phyloP scores from a whole-genome alignment of 2,888 invertebrate species.

The Dastarcus helophoroides region DNA sequence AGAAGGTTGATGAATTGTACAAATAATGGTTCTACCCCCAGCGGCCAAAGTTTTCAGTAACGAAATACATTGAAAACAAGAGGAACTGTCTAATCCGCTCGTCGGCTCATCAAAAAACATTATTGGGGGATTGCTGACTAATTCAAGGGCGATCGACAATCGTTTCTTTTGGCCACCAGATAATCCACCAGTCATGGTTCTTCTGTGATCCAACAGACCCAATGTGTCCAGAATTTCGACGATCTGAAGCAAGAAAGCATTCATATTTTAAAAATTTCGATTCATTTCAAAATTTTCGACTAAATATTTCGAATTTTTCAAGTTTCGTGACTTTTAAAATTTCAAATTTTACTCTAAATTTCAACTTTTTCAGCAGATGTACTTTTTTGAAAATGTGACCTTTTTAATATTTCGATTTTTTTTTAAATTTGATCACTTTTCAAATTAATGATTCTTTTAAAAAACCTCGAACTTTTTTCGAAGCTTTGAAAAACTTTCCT shows the following conservation, averaged over 20 bases:
- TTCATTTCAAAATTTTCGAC: no score
- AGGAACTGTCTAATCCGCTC: conserved; percentile 89
- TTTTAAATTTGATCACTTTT: no score
- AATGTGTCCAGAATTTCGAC: conserved; percentile 85
- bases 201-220: conserved; percentile 73
- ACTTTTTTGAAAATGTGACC: no score
- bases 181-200: conserved; percentile 81
- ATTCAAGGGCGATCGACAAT: conserved; percentile 84
- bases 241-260: conserved; percentile 48
- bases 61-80: conserved; percentile 88
- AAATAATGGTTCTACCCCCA: conserved; percentile 88
- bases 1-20: conserved; percentile 95
- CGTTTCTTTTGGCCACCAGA: conserved; percentile 94
- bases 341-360: no score
- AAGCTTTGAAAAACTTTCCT: no score
- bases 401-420: no score
- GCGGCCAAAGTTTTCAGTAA: conserved; percentile 78
- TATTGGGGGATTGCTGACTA: conserved; percentile 93
- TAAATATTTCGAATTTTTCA: no score
- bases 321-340: no score
- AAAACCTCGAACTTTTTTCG: no score
- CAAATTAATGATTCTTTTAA: no score
- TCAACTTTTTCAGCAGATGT: no score
- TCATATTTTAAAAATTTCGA: no score
- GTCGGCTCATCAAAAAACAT: conserved; percentile 99